phyloP scores from a whole-genome alignment of 1,140 invertebrate genomes.

The Gryon sp. region DNA sequence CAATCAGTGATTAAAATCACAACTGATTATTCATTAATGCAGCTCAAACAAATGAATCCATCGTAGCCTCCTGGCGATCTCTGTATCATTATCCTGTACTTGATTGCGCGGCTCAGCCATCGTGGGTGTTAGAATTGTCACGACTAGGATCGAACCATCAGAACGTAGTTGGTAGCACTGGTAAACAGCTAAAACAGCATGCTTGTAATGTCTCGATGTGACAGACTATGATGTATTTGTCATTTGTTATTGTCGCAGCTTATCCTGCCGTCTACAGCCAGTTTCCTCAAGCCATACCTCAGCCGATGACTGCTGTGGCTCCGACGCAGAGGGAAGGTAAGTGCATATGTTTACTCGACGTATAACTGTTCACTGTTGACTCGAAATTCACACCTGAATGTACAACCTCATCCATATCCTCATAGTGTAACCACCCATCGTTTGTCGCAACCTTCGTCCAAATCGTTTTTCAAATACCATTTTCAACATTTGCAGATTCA shows the following conservation, averaged over 20 bases:
- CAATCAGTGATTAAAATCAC: neutral
- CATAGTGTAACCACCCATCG: slow-evolving; percentile 6
- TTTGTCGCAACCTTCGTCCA: slow-evolving; percentile 1
- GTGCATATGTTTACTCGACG: slow-evolving; percentile 75
- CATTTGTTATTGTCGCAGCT: slow-evolving; percentile 86
- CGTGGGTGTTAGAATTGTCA: slow-evolving; percentile 57
- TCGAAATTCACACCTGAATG: slow-evolving; percentile 59
- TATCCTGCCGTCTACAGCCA: slow-evolving; percentile 97
- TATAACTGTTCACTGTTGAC: slow-evolving; percentile 66
- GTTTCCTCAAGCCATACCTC: slow-evolving; percentile 96
- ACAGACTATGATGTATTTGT: slow-evolving; percentile 74
- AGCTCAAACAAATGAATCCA: slow-evolving; percentile 46
- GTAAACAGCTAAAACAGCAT: slow-evolving; percentile 66
- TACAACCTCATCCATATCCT: too few relatives aligned
- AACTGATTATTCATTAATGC: slow-evolving; percentile 40
- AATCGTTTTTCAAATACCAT: slow-evolving; percentile 10
- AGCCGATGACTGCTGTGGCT: slow-evolving; percentile 93
- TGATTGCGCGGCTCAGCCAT: slow-evolving; percentile 43
- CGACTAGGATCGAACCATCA: slow-evolving; percentile 58
- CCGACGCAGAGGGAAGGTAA: slow-evolving; percentile 97
- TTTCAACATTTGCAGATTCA: too few relatives aligned
- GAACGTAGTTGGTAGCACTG: slow-evolving; percentile 59
- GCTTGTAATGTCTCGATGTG: slow-evolving; percentile 70
- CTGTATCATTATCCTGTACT: slow-evolving; percentile 57
- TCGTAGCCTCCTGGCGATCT: slow-evolving; percentile 45